These are phyloP conservation scores for Tachypleus tridentatus DNA, from an alignment of 1,140 invertebrate genomes.

Conservation along the genomic window DNA sequence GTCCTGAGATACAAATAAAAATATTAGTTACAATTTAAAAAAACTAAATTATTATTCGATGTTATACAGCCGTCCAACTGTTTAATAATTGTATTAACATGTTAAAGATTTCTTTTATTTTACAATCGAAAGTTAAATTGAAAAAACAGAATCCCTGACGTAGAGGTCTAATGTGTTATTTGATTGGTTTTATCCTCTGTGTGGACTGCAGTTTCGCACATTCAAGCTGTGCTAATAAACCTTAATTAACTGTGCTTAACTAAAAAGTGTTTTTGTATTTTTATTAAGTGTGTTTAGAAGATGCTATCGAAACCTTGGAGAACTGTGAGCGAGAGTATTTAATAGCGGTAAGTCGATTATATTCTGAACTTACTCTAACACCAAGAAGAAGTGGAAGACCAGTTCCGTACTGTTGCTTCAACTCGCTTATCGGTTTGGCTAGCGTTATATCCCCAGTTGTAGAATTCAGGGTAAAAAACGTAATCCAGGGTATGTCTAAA, in stretches of 20 bases:
- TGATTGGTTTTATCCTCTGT: conserved; percentile 18
- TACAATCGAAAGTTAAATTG: not conserved
- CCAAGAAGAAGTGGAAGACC: not conserved
- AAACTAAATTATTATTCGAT: conserved; percentile 1
- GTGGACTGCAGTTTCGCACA: conserved; percentile 13
- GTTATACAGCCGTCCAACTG: too few relatives aligned
- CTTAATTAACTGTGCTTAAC: conserved; percentile 25
- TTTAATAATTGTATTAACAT: not conserved
- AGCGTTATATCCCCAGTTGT: conserved; percentile 48
- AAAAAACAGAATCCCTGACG: not conserved
- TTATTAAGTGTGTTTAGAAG: not conserved
- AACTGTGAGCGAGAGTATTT: not conserved
- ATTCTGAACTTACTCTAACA: not conserved
- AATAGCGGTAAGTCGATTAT: not conserved
- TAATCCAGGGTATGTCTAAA: not conserved
- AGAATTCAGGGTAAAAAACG: not conserved
- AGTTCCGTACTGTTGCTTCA: not conserved
- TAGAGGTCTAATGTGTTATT: not conserved
- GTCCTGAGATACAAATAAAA: too few relatives aligned
- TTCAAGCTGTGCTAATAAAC: conserved; percentile 22
- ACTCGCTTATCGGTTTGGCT: conserved; percentile 43
- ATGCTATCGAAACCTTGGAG: conserved; percentile 26
- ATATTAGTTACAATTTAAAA: conserved; percentile 3
- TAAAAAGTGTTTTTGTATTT: conserved; percentile 15
- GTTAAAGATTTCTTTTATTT: not conserved